Percentiles rank a stretch among this genome's conserved stretches.
phyloP scores from a whole-genome alignment of 2,113 vertebrate genomes.

The Lophochroa leadbeateri region DNA sequence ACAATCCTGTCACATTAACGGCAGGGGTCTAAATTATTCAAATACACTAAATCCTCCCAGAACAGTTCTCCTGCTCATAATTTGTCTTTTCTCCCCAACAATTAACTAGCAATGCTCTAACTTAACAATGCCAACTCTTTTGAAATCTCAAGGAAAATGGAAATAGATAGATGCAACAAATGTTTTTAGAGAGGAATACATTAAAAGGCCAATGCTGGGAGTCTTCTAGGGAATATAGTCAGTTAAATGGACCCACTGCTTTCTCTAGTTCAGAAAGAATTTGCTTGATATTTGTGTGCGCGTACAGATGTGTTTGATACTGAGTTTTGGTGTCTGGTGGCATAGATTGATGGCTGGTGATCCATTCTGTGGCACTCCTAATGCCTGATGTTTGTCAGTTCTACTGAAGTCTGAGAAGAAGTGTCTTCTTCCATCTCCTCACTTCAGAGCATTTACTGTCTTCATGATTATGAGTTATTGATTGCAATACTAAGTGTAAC shows the following conservation, averaged over 20 bases:
- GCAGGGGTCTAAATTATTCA: conserved; percentile 99
- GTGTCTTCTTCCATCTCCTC: neutral
- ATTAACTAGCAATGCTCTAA: conserved; percentile 94
- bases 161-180: conserved; percentile 7
- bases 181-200: neutral
- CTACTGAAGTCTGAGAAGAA: neutral
- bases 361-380: accelerated
- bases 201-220: neutral
- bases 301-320: neutral
- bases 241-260: neutral
- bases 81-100: conserved; percentile 95
- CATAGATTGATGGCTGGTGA: neutral
- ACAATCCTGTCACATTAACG: conserved; percentile 95
- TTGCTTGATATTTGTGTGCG: neutral
- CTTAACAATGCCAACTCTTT: conserved; percentile 93
- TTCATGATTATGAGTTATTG: neutral
- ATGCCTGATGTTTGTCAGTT: neutral
- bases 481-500: neutral
- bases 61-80: conserved; percentile 90
- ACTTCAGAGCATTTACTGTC: neutral
- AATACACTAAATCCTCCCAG: conserved; percentile 95
- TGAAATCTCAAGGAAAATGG: conserved; percentile 70
- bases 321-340: neutral
- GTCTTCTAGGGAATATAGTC: neutral
- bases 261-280: neutral